These are phyloP conservation scores for Quadroppia sp. DNA, from an alignment of 2,888 invertebrate species.

Conservation along the genomic window DNA sequence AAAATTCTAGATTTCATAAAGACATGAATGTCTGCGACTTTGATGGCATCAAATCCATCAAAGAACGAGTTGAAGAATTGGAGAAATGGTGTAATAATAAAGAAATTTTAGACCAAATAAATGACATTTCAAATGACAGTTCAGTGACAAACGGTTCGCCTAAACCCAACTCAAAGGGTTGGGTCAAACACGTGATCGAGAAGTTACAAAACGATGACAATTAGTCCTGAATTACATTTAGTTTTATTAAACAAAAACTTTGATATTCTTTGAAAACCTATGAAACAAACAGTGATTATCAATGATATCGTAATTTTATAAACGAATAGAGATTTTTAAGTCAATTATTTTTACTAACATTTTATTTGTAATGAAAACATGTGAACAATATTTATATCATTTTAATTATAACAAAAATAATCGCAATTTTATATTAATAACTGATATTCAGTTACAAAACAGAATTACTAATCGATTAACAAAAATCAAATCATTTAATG, in stretches of 20 bases:
- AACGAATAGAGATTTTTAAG: constrained; percentile 11
- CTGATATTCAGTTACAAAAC: neutral
- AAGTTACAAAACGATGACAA: constrained; percentile 59
- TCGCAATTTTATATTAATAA: neutral
- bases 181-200: constrained; percentile 71
- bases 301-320: too few species aligned
- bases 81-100: constrained; percentile 50
- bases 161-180: constrained; percentile 56
- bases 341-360: constrained; percentile 37
- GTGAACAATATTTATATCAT: neutral
- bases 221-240: constrained; percentile 4
- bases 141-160: constrained; percentile 50
- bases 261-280: neutral
- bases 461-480: constrained; percentile 27
- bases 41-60: constrained; percentile 51
- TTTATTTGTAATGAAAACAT: constrained; percentile 3
- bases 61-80: constrained; percentile 52
- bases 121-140: constrained; percentile 42
- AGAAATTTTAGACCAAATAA: constrained; percentile 48
- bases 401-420: neutral
- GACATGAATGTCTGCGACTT: constrained; percentile 42
- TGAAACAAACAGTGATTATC: neutral
- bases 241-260: neutral
- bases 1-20: constrained; percentile 50
- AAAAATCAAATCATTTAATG: neutral